Conservation (phyloP, 1,140 invertebrate genomes). For the Idris sp. region DNA sequence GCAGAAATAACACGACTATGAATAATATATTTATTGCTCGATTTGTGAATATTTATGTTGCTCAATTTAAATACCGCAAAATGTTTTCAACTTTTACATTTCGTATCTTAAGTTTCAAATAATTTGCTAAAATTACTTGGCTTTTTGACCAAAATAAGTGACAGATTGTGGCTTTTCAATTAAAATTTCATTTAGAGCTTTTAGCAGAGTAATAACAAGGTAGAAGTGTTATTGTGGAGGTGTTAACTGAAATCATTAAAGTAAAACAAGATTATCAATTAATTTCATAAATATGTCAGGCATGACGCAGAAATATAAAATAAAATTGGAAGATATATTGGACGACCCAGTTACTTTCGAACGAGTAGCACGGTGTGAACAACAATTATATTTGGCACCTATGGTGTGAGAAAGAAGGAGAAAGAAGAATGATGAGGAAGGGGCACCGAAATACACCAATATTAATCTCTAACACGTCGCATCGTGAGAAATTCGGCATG, state of each 20-base stretch:
- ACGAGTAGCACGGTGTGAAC: conserved; percentile 22
- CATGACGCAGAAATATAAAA: conserved; percentile 12
- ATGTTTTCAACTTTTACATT: conserved; percentile 4
- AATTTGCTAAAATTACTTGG: not conserved
- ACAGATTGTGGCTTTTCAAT: too few relatives aligned
- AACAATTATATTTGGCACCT: conserved; percentile 67
- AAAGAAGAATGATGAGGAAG: conserved; percentile 16
- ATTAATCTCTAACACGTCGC: conserved; percentile 60
- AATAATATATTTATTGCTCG: conserved; percentile 29
- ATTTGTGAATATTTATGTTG: conserved; percentile 20
- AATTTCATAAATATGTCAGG: conserved; percentile 22
- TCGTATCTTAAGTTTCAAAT: not conserved
- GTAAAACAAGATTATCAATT: conserved; percentile 21
- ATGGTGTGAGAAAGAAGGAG: conserved; percentile 43
- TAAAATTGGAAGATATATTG: conserved; percentile 54
- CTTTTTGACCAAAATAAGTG: too few relatives aligned
- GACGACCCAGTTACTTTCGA: conserved; percentile 56
- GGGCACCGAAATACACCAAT: conserved; percentile 52
- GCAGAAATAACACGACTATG: conserved; percentile 14
- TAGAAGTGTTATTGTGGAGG: conserved; percentile 4
- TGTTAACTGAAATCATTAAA: conserved; percentile 8
- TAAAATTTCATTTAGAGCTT: not conserved
- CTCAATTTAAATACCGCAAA: conserved; percentile 17
- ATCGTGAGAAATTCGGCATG: conserved; percentile 65
- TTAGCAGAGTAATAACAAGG: not conserved